Evolutionary conservation across 2,113 vertebrate species (phyloP).

Genomic region (Stigmatopora nigra): DNA sequence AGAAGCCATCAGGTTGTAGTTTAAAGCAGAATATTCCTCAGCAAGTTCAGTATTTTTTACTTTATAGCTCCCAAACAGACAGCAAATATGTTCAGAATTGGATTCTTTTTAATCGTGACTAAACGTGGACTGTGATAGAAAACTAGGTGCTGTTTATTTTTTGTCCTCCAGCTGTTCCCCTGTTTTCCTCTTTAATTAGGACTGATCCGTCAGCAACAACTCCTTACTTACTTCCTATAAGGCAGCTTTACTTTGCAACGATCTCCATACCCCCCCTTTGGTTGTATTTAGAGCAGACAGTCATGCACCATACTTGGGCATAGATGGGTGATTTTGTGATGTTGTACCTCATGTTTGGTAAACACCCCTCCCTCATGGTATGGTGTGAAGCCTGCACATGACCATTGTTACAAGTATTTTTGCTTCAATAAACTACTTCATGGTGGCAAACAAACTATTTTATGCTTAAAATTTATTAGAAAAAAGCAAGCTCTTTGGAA

Average conservation of each 20-base stretch:
- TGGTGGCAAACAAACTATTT: neutral
- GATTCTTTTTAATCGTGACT: neutral
- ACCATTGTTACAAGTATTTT: neutral
- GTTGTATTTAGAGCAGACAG: conserved; percentile 19
- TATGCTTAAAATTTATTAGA: neutral
- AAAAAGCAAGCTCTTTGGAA: neutral
- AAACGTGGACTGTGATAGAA: neutral
- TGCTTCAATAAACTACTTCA: neutral
- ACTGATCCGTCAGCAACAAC: neutral
- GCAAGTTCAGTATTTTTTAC: too few species aligned
- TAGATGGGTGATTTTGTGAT: neutral
- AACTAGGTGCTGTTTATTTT: neutral
- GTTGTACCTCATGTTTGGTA: neutral
- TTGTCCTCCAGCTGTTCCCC: neutral
- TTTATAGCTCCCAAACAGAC: neutral
- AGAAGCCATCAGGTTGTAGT: too few species aligned
- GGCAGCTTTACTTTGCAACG: conserved; percentile 8
- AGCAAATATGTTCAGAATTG: neutral
- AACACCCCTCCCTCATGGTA: neutral
- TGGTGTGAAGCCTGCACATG: neutral
- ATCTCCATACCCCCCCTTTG: conserved; percentile 11
- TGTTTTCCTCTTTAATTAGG: neutral
- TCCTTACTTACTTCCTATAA: neutral
- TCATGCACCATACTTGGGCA: conserved; percentile 20
- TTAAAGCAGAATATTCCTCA: too few species aligned